Base-by-base conservation (phyloP, 2,797 vertebrate genomes). In the Champsocephalus gunnari region DNA sequence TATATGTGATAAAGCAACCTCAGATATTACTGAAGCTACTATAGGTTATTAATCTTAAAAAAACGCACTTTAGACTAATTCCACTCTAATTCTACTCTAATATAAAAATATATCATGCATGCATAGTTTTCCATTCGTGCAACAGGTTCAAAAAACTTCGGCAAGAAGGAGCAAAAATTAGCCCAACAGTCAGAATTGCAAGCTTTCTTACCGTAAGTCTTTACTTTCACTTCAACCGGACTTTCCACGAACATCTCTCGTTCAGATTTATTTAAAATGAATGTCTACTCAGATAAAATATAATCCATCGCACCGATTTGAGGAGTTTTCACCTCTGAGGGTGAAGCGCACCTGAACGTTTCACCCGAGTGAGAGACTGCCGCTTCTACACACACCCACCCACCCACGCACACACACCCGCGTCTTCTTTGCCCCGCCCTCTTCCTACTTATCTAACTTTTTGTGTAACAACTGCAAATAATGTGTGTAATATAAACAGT, bases 331-430 rank as follows among this genome's bases (percentile, higher is more conserved):
- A 41, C 55, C 66, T 69, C 74, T 47, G 72, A 73, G 14, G 73
- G 28, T 50, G 76, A 84, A 54, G 71, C 48, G 69, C 75, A 89
- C 85, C 90, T 89, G 83, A 80, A 73, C 80, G 60, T 57, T 17
- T 16, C 74, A 77, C 28, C 51, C 8, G 11, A 56, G 32, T 1
- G 61, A 47, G 34, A 12, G 32, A 16, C 66, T 9, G 34, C 41
- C 5, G 43, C 58, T 6, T 47, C 45, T 60, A 28, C 49, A 1
- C 28, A 1, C 28, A 28, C 4, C 1, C 28, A 28, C 28, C 0
- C 28, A 28, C 28, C 3, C 28, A 17, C 54, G 32, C 24, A 32
- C 49, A 21, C n/a, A 48, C 28, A 3, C 28, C 4, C 28, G 28
- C 56, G 5, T 47, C 24, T 53, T 13, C 50, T 67, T 69, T 7